Percentiles rank a stretch among this genome's conserved stretches.
These are phyloP conservation scores for Thereva nobilitata DNA, from an alignment of 2,888 invertebrate genomes.

Conservation along the genomic window DNA sequence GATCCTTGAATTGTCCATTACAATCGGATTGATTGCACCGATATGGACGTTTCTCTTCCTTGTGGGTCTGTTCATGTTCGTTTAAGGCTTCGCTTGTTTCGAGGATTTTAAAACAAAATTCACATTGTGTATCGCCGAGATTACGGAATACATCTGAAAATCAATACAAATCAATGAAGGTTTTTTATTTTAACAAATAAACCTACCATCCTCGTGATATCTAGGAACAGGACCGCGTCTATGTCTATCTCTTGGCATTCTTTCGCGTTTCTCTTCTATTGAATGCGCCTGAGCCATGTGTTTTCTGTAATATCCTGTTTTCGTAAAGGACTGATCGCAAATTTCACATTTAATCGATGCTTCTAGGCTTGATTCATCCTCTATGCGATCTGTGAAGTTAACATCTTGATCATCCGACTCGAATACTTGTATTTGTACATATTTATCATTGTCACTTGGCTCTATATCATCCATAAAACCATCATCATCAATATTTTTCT, in stretches of 20 bases:
- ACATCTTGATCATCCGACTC: constrained; percentile 11
- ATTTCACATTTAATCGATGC: constrained; percentile 31
- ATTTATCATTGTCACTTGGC: neutral
- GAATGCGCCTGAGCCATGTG: constrained; percentile 35
- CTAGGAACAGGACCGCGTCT: constrained; percentile 36
- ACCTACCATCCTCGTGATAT: constrained; percentile 37
- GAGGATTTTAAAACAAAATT: constrained; percentile 38
- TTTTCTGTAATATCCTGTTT: constrained; percentile 33
- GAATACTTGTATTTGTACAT: neutral
- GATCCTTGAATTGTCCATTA: constrained; percentile 39
- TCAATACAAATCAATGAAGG: neutral
- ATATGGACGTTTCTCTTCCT: constrained; percentile 40
- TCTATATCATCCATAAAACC: no score
- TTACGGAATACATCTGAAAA: constrained; percentile 39
- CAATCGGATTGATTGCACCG: constrained; percentile 37
- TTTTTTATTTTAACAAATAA: neutral
- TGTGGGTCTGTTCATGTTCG: constrained; percentile 36
- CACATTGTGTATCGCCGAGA: constrained; percentile 39
- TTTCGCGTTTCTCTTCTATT: constrained; percentile 10
- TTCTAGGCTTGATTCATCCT: neutral
- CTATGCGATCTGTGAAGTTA: neutral
- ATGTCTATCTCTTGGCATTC: constrained; percentile 37
- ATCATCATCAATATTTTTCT: no score
- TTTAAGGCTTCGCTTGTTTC: constrained; percentile 6
- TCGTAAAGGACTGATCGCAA: constrained; percentile 36